Percentiles rank a stretch among this genome's conserved stretches.
These are phyloP conservation scores for Neodon shergylaensis DNA, from an alignment of 2,113 vertebrate species.

Conservation along the genomic window DNA sequence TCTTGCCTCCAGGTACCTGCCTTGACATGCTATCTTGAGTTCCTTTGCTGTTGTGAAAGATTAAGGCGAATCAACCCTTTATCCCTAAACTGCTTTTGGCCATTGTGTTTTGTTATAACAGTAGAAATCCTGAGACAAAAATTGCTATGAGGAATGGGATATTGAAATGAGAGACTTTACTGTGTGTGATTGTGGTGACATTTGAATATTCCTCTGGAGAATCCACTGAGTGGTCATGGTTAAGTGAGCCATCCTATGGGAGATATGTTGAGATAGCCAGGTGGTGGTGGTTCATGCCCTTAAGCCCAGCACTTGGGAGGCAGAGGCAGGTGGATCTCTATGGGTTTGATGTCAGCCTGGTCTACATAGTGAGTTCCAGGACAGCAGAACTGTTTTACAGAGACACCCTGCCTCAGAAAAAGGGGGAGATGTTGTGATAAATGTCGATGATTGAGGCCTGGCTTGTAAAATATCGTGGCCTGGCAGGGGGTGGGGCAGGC, in stretches of 20 bases:
- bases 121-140: background rate
- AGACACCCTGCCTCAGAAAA: no score
- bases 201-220: background rate
- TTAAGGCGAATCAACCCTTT: background rate
- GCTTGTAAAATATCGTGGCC: background rate
- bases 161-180: background rate
- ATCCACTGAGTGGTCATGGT: background rate
- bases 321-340: no score
- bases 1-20: background rate
- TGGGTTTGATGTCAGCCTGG: no score
- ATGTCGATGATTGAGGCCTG: background rate
- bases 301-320: no score
- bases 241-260: background rate
- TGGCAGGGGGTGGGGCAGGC: no score
- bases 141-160: background rate
- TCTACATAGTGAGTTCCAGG: no score
- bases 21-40: background rate
- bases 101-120: background rate
- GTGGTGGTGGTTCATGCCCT: no score
- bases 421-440: background rate
- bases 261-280: background rate
- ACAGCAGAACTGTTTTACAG: no score
- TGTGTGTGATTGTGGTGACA: background rate
- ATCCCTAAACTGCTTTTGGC: background rate
- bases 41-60: background rate